Conservation (phyloP, 2,888 invertebrate species). For the Oegoconia quadripuncta region DNA sequence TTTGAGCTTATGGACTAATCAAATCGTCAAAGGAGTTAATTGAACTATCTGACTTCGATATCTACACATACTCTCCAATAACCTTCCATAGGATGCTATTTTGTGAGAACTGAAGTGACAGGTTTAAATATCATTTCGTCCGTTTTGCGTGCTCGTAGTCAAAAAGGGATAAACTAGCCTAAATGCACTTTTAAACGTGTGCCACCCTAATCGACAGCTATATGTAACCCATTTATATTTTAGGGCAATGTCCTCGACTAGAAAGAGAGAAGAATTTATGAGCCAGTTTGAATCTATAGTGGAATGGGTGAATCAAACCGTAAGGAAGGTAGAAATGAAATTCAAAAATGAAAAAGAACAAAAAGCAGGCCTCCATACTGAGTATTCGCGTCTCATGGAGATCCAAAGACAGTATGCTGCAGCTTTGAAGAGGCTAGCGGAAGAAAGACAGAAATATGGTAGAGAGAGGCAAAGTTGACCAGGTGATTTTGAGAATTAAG, state of each 20-base stretch:
- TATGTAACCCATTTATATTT: slow-evolving; percentile 16
- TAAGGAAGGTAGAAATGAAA: slow-evolving; percentile 84
- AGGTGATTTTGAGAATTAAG: not conserved
- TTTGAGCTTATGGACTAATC: no score
- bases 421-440: slow-evolving; percentile 60
- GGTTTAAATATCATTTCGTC: no score
- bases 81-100: no score
- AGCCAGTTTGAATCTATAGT: slow-evolving; percentile 94
- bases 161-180: no score
- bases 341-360: slow-evolving; percentile 59
- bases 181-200: no score
- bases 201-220: not conserved
- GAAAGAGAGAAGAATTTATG: slow-evolving; percentile 92
- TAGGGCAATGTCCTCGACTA: slow-evolving; percentile 90
- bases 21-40: no score
- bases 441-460: slow-evolving; percentile 50
- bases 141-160: no score
- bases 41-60: no score
- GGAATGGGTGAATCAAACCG: slow-evolving; percentile 92
- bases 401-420: slow-evolving; percentile 70
- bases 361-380: slow-evolving; percentile 52
- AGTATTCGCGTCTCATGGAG: slow-evolving; percentile 63
- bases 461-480: slow-evolving; percentile 17
- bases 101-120: no score
- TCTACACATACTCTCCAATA: no score